These are phyloP conservation scores for Dreissena rostriformis DNA, from an alignment of 1,140 invertebrate genomes.

Conservation along the genomic window DNA sequence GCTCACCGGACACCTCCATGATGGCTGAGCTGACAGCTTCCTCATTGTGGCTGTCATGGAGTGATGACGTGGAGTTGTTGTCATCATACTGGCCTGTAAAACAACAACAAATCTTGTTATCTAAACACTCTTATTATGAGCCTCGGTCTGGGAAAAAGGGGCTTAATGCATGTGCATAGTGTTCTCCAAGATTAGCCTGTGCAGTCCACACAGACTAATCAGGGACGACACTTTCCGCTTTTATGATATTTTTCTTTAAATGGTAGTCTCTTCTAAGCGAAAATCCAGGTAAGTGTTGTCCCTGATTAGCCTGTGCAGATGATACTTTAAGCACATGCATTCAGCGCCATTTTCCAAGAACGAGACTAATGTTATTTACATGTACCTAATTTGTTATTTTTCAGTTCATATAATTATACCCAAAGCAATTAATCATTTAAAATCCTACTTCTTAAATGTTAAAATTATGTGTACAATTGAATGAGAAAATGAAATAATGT, in stretches of 20 bases:
- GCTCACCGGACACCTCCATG: conserved; percentile 64
- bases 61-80: conserved; percentile 31
- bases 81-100: conserved; percentile 51
- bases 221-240: not conserved
- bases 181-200: not conserved
- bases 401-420: too few relatives aligned
- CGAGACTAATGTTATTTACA: too few relatives aligned
- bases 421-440: too few relatives aligned
- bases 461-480: too few relatives aligned
- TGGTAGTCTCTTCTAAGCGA: not conserved
- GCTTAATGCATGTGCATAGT: too few relatives aligned
- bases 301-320: too few relatives aligned
- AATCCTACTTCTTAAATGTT: too few relatives aligned
- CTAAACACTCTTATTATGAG: not conserved
- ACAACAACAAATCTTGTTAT: not conserved
- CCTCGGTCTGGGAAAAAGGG: not conserved
- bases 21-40: conserved; percentile 64
- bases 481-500: too few relatives aligned
- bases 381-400: too few relatives aligned
- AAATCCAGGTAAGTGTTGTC: not conserved
- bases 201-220: too few relatives aligned
- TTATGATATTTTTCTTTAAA: not conserved
- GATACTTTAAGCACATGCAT: too few relatives aligned
- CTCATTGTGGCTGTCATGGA: conserved; percentile 56
- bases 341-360: too few relatives aligned